Conservation (phyloP, 2,888 invertebrate species). For the Dicyrtomina minuta region DNA sequence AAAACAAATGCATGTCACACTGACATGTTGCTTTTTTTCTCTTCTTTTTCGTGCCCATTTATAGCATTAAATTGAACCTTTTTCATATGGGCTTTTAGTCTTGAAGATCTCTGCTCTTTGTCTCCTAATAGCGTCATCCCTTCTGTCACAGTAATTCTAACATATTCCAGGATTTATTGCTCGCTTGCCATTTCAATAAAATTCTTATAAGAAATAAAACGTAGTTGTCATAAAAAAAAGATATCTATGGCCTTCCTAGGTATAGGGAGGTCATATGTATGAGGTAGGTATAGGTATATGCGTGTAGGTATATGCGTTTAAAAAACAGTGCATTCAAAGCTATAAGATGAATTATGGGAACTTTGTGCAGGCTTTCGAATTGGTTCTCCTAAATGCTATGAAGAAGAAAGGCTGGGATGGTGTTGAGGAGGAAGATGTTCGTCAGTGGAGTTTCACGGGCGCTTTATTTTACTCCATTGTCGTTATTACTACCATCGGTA, state of each 20-base stretch:
- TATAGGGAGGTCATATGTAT: neutral
- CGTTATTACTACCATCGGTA: conserved; percentile 93
- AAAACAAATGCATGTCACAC: neutral
- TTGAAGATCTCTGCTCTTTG: neutral
- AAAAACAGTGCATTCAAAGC: neutral
- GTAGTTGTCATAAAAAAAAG: too few species aligned
- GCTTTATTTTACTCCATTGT: conserved; percentile 93
- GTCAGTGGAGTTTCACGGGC: conserved; percentile 84
- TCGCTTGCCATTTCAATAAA: too few species aligned
- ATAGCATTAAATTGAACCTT: too few species aligned
- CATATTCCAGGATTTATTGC: too few species aligned
- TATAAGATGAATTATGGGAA: conserved; percentile 17
- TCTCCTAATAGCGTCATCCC: too few species aligned
- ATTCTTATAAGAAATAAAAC: too few species aligned
- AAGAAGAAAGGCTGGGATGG: conserved; percentile 90
- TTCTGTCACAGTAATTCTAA: too few species aligned
- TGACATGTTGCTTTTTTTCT: neutral
- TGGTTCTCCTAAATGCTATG: conserved; percentile 75
- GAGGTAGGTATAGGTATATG: too few species aligned
- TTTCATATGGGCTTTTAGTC: too few species aligned
- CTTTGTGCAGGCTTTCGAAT: conserved; percentile 64
- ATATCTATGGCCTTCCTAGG: too few species aligned
- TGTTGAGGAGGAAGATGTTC: conserved; percentile 61
- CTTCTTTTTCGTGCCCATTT: neutral
- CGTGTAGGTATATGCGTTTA: too few species aligned